These are phyloP conservation scores for Drosophila hydei DNA, from an alignment of 1,140 invertebrate species.

Conservation along the genomic window DNA sequence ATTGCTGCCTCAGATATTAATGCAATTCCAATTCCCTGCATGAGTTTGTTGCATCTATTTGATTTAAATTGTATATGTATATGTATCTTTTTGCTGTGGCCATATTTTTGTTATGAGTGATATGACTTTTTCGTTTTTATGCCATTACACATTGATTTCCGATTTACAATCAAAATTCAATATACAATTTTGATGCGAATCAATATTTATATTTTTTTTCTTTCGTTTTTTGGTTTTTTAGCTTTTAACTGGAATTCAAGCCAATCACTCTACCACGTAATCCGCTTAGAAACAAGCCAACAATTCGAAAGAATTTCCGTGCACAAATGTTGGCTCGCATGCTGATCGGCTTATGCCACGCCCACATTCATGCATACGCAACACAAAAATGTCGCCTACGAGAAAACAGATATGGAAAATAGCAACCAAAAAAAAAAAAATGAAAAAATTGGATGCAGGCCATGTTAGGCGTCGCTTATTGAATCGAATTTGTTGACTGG, in stretches of 20 bases:
- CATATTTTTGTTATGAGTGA: conserved; percentile 1
- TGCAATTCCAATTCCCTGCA: neutral
- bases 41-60: neutral
- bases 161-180: conserved; percentile 3
- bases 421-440: neutral
- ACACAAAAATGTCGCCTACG: conserved; percentile 12
- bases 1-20: conserved; percentile 1
- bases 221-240: neutral
- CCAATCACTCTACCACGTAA: conserved; percentile 42
- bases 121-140: neutral
- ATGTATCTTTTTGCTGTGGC: neutral
- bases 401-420: neutral
- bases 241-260: conserved; percentile 1
- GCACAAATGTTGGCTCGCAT: conserved; percentile 32
- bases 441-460: conserved; percentile 47
- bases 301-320: conserved; percentile 44
- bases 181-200: conserved; percentile 16
- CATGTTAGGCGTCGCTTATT: conserved; percentile 63
- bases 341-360: conserved; percentile 43
- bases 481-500: conserved; percentile 78
- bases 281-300: conserved; percentile 61
- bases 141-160: neutral
- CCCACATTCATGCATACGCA: conserved; percentile 28
- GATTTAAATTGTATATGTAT: neutral
- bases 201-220: no score